These are phyloP conservation scores for Camponotus pennsylvanicus DNA, from an alignment of 1,140 invertebrate species.

Conservation along the genomic window DNA sequence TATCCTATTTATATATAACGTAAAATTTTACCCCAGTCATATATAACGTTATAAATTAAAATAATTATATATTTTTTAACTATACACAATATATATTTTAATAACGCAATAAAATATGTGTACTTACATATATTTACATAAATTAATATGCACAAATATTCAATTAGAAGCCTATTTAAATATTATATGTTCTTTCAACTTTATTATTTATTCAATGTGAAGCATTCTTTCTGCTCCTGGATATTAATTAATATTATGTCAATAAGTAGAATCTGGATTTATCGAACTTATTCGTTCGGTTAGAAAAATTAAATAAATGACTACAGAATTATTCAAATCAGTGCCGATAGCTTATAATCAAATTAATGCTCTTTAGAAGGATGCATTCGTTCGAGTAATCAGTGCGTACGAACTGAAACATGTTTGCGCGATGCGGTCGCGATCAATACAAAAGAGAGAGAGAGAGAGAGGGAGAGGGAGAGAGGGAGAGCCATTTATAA, in stretches of 20 bases:
- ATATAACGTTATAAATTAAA: not conserved
- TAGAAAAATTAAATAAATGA: not conserved
- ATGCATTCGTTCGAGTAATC: not conserved
- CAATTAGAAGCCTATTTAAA: not conserved
- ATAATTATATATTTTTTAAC: no score
- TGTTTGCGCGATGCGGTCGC: not conserved
- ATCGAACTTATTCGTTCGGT: not conserved
- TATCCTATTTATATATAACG: not conserved
- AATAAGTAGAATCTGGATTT: not conserved
- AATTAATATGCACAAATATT: not conserved
- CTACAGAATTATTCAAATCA: not conserved
- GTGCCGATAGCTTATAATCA: not conserved
- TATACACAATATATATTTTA: not conserved
- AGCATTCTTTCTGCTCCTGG: not conserved
- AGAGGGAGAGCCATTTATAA: constrained; percentile 5
- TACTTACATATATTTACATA: no score
- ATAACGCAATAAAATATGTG: not conserved
- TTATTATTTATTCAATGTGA: not conserved
- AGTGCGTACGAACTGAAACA: not conserved
- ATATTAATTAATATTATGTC: constrained; percentile 3
- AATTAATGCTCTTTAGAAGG: not conserved
- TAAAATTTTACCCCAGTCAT: not conserved
- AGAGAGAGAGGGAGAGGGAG: not conserved
- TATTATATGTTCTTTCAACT: not conserved
- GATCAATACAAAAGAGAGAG: constrained; percentile 31